Base-by-base conservation (phyloP, 64 coral and sea anemone genomes). In the Porites lutea region DNA sequence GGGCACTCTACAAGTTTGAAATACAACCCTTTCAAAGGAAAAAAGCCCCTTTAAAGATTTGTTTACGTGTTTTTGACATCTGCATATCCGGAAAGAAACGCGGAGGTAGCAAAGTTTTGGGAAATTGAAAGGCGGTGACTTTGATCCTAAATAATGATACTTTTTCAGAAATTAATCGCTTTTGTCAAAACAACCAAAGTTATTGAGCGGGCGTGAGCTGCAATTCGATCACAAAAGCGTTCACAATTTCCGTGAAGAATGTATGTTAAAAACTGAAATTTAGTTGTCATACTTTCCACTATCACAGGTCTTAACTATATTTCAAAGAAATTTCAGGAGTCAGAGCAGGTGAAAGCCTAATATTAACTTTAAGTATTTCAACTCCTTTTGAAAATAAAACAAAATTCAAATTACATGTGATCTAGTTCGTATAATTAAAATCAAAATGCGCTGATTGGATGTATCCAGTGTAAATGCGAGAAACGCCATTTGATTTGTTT, bases 131-230 rank as follows among this genome's bases (percentile, higher is more conserved):
- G 54, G 46, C 73, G 48, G 73, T 16, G 12, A 76, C 73, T 76
- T 76, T 76, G 73, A 76, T 76, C 14, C 5, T 48, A 76, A 52
- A 76, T 76, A 51, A 76, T 76, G 73, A 76, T 52, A 76, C 73
- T 48, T 13, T 6, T 51, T 51, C 73, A 16, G 13, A 76, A 76
- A 57, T 57, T 52, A 50, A 76, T 50, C 45, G 46, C 14, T 51
- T 76, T 51, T 76, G 73, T 18, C 73, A 76, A 49, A 51, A 16
- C 46, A 57, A 76, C 14, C 73, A 51, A 75, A 76, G 49, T 76
- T 7, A 57, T 9, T 57, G 27, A 37, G 27, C 27, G 27, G 27
- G 27, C 27, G 27, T 37, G 27, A 37, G 27, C 27, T 37, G 1
- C 27, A 37, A 37, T 37, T 37, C 27, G 27, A 37, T 37, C 27